Evolutionary conservation across 2,888 invertebrate genomes (phyloP), one percentile per base, ranked within the genome.

Genomic region (Hypomecis punctinalis): DNA sequence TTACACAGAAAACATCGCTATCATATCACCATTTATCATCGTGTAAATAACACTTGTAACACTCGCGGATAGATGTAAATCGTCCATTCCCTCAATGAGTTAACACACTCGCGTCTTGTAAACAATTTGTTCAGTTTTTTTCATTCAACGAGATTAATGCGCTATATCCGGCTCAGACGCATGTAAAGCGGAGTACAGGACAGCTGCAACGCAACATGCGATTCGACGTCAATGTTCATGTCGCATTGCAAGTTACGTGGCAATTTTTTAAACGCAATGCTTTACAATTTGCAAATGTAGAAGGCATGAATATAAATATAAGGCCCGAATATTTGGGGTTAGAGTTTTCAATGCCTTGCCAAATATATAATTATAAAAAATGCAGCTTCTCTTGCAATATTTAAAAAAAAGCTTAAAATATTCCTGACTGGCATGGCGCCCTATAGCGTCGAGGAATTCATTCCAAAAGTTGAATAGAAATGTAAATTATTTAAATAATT

Each of bases 81-180:
- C 56, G 47, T 48, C 43, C 55, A 55, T 55, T 13, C 11, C n/a
- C 43, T 55, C 47, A 48, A 48, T 54, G 61, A 61, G 54, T 47
- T 43, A 55, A 46, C 59, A 53, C 42, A 33, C 53, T 33, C 42
- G 49, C 10, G 13, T 61, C 47, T 6, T 42, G 48, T 61, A 61
- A 54, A 60, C 53, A 60, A 60, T 60, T 60, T 53, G 53, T 53
- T 53, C 37, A 10, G 39, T 33, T 33, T 61, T 54, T 54, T 61
- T 61, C 54, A 48, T 61, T 61, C 62, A 33, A 8, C 37, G n/a
- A 56, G 62, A 56, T 62, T 23, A 56, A 62, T 62, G 56, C 13
- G 7, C 9, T 9, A 62, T 62, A 56, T 62, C 62, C 51, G 62
- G 48, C 6, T 2, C 52, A 51, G 33, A 42, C 53, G 43, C 42